Percentiles rank a stretch among this genome's conserved stretches.
Evolutionary conservation across 1,140 invertebrate genomes (phyloP).

Genomic region (Meteorus sp.): DNA sequence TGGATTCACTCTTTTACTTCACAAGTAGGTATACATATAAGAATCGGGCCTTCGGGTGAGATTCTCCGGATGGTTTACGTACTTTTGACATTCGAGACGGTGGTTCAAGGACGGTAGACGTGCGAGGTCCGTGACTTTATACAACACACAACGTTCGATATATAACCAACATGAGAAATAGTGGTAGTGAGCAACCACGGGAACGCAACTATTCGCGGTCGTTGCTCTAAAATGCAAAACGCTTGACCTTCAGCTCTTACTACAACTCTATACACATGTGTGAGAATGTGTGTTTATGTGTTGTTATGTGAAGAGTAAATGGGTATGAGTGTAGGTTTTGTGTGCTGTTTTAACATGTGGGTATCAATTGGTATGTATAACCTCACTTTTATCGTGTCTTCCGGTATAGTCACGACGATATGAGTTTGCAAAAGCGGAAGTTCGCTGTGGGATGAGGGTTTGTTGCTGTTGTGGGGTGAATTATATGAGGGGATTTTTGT

Average conservation of each 20-base stretch:
- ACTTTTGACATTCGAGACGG: conserved; percentile 28
- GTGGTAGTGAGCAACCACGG: conserved; percentile 9
- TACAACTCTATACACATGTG: no score
- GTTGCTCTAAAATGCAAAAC: conserved; percentile 21
- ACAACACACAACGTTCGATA: conserved; percentile 13
- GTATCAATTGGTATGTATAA: no score
- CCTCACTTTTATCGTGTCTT: no score
- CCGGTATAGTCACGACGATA: no score
- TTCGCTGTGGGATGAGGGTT: no score
- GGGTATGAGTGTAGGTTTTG: no score
- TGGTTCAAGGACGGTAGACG: conserved; percentile 24
- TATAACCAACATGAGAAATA: conserved; percentile 18
- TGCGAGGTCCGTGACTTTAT: conserved; percentile 25
- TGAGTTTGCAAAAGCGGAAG: no score
- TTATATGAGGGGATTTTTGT: no score
- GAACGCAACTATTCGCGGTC: conserved; percentile 22
- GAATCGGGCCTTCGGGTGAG: not conserved
- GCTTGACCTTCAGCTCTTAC: conserved; percentile 7
- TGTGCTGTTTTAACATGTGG: no score
- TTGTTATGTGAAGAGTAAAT: no score
- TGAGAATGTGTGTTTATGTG: no score
- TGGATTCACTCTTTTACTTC: not conserved
- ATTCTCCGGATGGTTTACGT: conserved; percentile 22
- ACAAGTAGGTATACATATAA: not conserved
- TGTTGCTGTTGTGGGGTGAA: no score